Evolutionary conservation across 2,888 invertebrate genomes (phyloP).

Genomic region (Chirona hameri): DNA sequence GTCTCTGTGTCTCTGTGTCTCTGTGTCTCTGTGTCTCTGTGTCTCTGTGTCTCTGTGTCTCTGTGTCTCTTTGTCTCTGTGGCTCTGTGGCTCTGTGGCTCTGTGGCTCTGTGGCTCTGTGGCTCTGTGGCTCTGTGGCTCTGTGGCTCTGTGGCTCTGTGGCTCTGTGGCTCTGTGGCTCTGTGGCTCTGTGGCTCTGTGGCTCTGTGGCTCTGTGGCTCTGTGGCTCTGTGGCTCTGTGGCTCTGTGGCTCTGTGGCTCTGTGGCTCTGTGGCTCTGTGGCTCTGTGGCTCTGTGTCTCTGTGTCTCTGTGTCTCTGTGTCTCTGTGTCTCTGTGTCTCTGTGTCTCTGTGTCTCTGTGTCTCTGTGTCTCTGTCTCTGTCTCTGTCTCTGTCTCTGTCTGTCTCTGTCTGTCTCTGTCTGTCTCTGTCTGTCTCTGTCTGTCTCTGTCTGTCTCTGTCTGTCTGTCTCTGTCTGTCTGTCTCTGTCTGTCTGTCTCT

Average conservation of each 20-base stretch:
- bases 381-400: background rate
- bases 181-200: too few relatives aligned
- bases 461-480: background rate
- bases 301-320: background rate
- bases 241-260: too few relatives aligned
- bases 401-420: background rate
- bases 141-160: too few relatives aligned
- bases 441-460: background rate
- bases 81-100: too few relatives aligned
- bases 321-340: background rate
- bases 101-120: too few relatives aligned
- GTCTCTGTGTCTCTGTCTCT: background rate
- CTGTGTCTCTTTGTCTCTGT: constrained; percentile 27
- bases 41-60: constrained; percentile 23
- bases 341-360: background rate
- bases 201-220: too few relatives aligned
- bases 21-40: constrained; percentile 26
- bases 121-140: too few relatives aligned
- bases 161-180: too few relatives aligned
- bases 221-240: too few relatives aligned
- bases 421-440: background rate
- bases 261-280: too few relatives aligned
- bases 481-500: background rate
- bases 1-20: background rate
- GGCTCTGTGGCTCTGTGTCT: too few relatives aligned